A percentile compares a stretch with the other conserved stretches of the same genome.
These are phyloP conservation scores for Leucozona laternaria DNA, from an alignment of 2,888 invertebrate species.

Conservation along the genomic window DNA sequence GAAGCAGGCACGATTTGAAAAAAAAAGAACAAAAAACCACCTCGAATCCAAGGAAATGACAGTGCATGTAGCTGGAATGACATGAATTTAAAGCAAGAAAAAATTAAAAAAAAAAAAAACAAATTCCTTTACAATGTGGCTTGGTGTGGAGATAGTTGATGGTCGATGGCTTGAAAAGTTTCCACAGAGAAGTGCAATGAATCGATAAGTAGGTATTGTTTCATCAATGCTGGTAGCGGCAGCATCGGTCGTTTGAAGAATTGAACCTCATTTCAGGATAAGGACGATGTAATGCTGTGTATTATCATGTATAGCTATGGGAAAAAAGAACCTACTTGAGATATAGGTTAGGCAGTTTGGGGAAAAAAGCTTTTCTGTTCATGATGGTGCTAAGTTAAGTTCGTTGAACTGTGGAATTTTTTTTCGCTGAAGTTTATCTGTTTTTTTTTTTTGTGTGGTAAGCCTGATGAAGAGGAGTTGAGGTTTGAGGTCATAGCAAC, in stretches of 20 bases:
- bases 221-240: slow-evolving; percentile 4
- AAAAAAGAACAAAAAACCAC: neutral
- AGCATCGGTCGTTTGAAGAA: neutral
- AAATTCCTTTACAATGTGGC: neutral
- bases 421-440: neutral
- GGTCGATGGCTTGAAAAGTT: slow-evolving; percentile 50
- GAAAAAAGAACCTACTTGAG: slow-evolving; percentile 6
- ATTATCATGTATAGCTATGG: neutral
- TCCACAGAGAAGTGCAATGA: slow-evolving; percentile 56
- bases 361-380: neutral
- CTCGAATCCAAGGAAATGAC: slow-evolving; percentile 39
- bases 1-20: slow-evolving; percentile 32
- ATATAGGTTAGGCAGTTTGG: slow-evolving; percentile 38
- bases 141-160: slow-evolving; percentile 41
- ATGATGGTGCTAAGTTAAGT: slow-evolving; percentile 5
- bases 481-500: neutral
- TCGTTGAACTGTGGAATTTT: slow-evolving; percentile 14
- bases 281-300: slow-evolving; percentile 3
- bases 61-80: slow-evolving; percentile 51
- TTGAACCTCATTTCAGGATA: slow-evolving; percentile 33
- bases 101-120: neutral
- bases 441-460: neutral
- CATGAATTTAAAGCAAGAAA: slow-evolving; percentile 51
- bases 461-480: neutral
- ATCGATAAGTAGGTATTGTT: slow-evolving; percentile 71